Base-by-base conservation (phyloP, 1,140 invertebrate species). In the Drosophila micromelanica region DNA sequence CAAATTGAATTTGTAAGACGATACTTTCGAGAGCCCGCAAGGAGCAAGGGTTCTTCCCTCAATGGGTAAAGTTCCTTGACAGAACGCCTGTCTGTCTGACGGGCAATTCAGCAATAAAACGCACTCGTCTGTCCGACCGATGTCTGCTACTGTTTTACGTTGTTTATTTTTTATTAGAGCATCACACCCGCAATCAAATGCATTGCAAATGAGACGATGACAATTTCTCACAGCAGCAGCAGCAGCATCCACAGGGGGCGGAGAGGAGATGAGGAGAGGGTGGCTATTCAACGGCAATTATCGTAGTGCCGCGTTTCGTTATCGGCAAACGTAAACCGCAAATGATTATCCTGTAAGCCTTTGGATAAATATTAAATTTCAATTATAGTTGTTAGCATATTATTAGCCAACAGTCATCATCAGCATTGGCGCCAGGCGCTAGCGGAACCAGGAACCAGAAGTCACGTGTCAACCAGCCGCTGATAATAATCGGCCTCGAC, bases 281-380 rank as follows among this genome's bases (percentile, higher is more conserved):
- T 35, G 17, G 46, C 11, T 69, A 70, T 70, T 49, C 51, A 70
- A 42, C n/a, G 54, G 45, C 76, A 84, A 84, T 84, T 84, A 84
- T 84, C 55, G 67, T 37, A 51, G 75, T 57, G 54, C 3, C 78
- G 70, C 75, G 78, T 74, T 78, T 61, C 46, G 27, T 60, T 80
- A 80, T 86, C 77, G 48, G 73, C 60, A 65, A 46, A 56, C 45
- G 35, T 60, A 65, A 86, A 78, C 82, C 82, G 74, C 85, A 85
- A 90, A 90, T 78, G 85, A 69, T 82, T 86, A 90, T 90, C 85
- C 86, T 90, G 78, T 80, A 91, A 91, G 76, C 78, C 80, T 65
- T 91, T 91, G 75, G 65, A 90, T 85, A 89, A 91, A 91, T 91
- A 91, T 91, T 91, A 91, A 91, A 89, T 91, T 91, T 91, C 89